phyloP scores from a whole-genome alignment of 2,113 vertebrate genomes.

The Upupa epops region DNA sequence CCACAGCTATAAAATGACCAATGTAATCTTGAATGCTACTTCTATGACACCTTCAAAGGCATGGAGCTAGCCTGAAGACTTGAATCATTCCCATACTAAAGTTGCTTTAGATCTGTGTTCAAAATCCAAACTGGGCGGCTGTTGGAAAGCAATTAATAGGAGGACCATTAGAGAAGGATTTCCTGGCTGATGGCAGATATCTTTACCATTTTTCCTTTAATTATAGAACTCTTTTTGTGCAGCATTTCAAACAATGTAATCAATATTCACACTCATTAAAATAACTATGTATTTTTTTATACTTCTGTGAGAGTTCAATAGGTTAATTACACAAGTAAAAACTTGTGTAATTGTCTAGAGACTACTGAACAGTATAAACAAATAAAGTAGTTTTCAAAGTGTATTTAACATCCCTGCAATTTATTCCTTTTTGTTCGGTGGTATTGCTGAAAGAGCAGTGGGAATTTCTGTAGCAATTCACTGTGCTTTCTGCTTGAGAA shows the following conservation, averaged over 20 bases:
- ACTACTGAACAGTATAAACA: constrained; percentile 42
- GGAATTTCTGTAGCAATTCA: constrained; percentile 23
- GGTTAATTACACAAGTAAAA: constrained; percentile 50
- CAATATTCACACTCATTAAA: neutral
- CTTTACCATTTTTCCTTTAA: neutral
- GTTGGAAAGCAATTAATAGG: too few relatives aligned
- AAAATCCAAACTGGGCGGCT: neutral
- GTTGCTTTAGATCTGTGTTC: neutral
- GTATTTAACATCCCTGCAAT: neutral
- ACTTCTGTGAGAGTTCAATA: neutral
- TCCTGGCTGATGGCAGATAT: neutral
- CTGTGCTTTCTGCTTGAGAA: constrained; percentile 43
- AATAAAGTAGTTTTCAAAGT: constrained; percentile 17
- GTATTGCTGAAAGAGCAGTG: constrained; percentile 10
- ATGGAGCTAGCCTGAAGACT: neutral
- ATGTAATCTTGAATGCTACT: neutral
- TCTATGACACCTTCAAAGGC: neutral
- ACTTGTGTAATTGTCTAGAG: constrained; percentile 2
- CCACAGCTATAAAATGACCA: neutral
- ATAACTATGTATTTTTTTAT: neutral
- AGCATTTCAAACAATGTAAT: neutral
- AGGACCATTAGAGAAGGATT: neutral
- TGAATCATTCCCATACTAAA: neutral
- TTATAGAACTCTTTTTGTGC: neutral
- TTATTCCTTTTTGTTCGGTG: constrained; percentile 5